These are phyloP conservation scores for Galleria mellonella DNA, from an alignment of 1,140 invertebrate genomes.

Conservation along the genomic window DNA sequence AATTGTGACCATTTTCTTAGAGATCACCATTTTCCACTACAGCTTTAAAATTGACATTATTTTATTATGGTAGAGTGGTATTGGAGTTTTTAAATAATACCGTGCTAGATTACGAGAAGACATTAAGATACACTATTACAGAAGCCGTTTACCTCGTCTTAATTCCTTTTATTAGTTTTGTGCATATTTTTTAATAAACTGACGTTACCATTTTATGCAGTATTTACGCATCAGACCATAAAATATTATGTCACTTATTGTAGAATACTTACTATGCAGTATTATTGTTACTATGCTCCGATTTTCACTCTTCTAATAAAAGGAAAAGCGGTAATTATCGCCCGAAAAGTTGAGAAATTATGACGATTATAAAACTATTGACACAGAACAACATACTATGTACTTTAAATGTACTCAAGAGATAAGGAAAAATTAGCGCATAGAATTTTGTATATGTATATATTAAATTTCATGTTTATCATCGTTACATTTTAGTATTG, in stretches of 20 bases:
- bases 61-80: not conserved
- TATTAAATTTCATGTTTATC: too few relatives aligned
- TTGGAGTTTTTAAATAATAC: too few relatives aligned
- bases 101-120: conserved; percentile 1
- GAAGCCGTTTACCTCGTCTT: conserved; percentile 14
- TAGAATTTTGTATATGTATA: too few relatives aligned
- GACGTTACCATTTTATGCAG: conserved; percentile 32
- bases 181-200: conserved; percentile 25
- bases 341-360: too few relatives aligned
- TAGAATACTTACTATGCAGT: conserved; percentile 15
- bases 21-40: conserved; percentile 24
- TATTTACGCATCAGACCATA: conserved; percentile 21
- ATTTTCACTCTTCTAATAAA: conserved; percentile 19
- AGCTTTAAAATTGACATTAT: conserved; percentile 28
- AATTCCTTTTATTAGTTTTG: conserved; percentile 28
- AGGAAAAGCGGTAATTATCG: conserved; percentile 9
- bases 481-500: too few relatives aligned
- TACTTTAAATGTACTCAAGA: too few relatives aligned
- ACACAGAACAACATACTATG: too few relatives aligned
- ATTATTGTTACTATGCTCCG: conserved; percentile 17
- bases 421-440: too few relatives aligned
- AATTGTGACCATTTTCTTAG: conserved; percentile 22
- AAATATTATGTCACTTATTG: conserved; percentile 9
- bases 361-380: too few relatives aligned
- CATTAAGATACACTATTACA: conserved; percentile 12